Conservation (phyloP, 1,140 invertebrate genomes). For the Hycleus cichorii region DNA sequence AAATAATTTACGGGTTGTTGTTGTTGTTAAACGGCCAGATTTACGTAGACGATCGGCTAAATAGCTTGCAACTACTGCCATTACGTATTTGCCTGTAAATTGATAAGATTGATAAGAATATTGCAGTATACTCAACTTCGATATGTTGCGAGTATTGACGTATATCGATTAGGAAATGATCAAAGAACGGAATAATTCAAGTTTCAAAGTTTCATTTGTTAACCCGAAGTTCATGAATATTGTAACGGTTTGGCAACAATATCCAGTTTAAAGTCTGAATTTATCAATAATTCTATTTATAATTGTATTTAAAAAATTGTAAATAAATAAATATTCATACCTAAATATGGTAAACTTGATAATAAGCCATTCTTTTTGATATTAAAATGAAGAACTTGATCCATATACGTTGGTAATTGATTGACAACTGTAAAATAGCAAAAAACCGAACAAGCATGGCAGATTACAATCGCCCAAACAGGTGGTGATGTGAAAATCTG, state of each 20-base stretch:
- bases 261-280: too few species aligned
- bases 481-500: conserved; percentile 69
- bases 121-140: background rate
- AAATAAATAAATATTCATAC: conserved; percentile 22
- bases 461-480: conserved; percentile 88
- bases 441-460: conserved; percentile 87
- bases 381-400: conserved; percentile 78
- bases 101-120: conserved; percentile 14
- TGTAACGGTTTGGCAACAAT: too few species aligned
- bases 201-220: too few species aligned
- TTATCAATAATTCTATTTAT: too few species aligned
- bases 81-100: conserved; percentile 68
- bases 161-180: background rate
- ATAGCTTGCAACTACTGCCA: conserved; percentile 60
- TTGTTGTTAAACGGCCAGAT: conserved; percentile 58
- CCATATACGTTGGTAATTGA: conserved; percentile 90
- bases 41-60: conserved; percentile 61
- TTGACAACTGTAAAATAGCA: conserved; percentile 92
- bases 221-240: too few species aligned
- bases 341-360: conserved; percentile 81
- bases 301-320: too few species aligned
- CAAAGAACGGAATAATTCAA: too few species aligned
- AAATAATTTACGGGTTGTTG: conserved; percentile 60
- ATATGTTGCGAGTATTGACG: background rate
- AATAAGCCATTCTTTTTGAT: conserved; percentile 80